Evolutionary conservation across 2,797 vertebrate species (phyloP).

Genomic region (Psittacula echo): DNA sequence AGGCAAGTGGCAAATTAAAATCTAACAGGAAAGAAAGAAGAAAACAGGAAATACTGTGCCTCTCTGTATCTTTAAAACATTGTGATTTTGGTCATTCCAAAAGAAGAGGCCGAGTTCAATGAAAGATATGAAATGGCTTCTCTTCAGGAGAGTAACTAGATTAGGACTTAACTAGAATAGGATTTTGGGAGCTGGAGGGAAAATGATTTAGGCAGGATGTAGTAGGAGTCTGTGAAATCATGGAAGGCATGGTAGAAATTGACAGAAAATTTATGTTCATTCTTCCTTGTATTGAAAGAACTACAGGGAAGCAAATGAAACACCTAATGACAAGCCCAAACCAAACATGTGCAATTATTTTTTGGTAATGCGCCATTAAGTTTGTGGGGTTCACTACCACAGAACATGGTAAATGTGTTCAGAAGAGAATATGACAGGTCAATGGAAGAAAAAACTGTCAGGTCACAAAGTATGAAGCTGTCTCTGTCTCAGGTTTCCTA

Average conservation of each 20-base stretch:
- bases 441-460: neutral
- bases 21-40: neutral
- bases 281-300: neutral
- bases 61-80: neutral
- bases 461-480: neutral
- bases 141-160: neutral
- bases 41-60: neutral
- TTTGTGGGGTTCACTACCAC: neutral
- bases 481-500: neutral
- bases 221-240: neutral
- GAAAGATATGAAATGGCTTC: neutral
- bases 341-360: neutral
- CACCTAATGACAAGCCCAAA: neutral
- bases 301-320: neutral
- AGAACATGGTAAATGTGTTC: neutral
- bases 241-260: neutral
- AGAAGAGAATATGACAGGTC: neutral
- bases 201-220: neutral
- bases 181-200: constrained; percentile 4
- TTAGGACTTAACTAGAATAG: neutral
- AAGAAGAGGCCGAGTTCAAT: neutral
- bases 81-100: neutral
- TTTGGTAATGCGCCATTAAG: neutral
- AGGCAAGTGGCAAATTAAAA: neutral
- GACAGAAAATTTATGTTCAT: neutral